A percentile compares a stretch with the other conserved stretches of the same genome.
phyloP scores from a whole-genome alignment of 2,797 vertebrate species.

The Enteromius treurensis region DNA sequence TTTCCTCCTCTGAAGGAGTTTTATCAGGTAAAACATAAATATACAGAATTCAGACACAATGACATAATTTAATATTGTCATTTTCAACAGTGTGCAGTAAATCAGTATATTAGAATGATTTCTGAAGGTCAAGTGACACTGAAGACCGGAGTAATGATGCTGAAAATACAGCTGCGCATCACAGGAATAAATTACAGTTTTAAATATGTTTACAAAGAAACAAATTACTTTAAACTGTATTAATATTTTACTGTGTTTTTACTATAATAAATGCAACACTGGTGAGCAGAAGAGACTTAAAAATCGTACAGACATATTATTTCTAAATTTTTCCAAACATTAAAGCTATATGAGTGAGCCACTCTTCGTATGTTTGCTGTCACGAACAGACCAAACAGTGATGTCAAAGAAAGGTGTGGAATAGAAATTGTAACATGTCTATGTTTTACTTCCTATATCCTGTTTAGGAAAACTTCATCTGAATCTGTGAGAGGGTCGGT shows the following conservation, averaged over 20 bases:
- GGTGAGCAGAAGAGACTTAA: neutral
- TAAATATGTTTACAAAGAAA: neutral
- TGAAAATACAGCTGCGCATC: neutral
- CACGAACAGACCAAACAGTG: neutral
- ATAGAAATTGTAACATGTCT: neutral
- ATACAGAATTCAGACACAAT: neutral
- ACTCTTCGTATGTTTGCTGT: neutral
- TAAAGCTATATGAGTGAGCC: neutral
- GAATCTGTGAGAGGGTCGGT: neutral
- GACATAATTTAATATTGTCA: neutral
- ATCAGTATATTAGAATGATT: neutral
- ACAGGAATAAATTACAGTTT: neutral
- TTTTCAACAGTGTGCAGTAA: neutral
- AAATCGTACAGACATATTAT: neutral
- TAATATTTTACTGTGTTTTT: neutral
- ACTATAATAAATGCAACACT: neutral
- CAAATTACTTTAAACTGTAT: no score
- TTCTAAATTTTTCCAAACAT: neutral
- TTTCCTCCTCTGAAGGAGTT: neutral
- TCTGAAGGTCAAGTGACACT: conserved; percentile 1
- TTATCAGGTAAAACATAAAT: neutral
- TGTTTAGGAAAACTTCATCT: neutral
- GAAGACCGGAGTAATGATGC: neutral
- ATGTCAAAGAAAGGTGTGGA: neutral
- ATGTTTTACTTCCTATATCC: neutral